Evolutionary conservation across 2,888 invertebrate genomes (phyloP), one percentile per base, ranked within the genome.

Genomic region (Brenthis daphne): DNA sequence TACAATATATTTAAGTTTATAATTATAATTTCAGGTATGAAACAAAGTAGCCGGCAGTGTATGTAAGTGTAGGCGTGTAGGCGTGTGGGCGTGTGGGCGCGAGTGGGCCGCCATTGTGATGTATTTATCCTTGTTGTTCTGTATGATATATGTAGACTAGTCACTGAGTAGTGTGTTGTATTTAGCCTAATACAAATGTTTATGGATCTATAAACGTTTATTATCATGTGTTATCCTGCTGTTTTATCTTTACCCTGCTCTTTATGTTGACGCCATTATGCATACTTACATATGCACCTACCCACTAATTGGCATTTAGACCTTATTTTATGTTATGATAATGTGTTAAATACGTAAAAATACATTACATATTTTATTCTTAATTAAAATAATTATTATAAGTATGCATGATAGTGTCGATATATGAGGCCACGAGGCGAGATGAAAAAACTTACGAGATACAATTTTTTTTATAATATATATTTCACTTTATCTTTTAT

Each of bases 151-250:
- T 83, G 82, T 85, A 85, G 90, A 90, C 91, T 92, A 92, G 92
- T 92, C 92, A 92, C 85, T 87, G 88, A 87, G 85, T 90, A 90
- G 90, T 85, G 89, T 89, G 88, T 90, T 90, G 85, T 90, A 89
- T 85, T 87, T 87, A 88, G 85, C 86, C 81, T 90, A 89, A 88
- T 87, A 85, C 84, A 85, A 87, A 84, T 86, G 83, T 89, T 87
- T 81, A 86, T 86, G 87, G 86, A 91, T 90, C 88, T 91, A 89
- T 91, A 89, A 63, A 37, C 61, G 90, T 91, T 91, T 83, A 87
- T 84, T 85, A 80, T 90, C 89, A 85, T 87, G 84, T 85, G 58
- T 48, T 58, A 58, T 58, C 58, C 58, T 4, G 58, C 48, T 48
- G 84, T 85, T 85, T 85, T 86, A 85, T 85, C 83, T 82, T 85